Evolutionary conservation across 2,113 vertebrate species (phyloP), one percentile per base, ranked within the genome.

Genomic region (Trematocara marginatum): DNA sequence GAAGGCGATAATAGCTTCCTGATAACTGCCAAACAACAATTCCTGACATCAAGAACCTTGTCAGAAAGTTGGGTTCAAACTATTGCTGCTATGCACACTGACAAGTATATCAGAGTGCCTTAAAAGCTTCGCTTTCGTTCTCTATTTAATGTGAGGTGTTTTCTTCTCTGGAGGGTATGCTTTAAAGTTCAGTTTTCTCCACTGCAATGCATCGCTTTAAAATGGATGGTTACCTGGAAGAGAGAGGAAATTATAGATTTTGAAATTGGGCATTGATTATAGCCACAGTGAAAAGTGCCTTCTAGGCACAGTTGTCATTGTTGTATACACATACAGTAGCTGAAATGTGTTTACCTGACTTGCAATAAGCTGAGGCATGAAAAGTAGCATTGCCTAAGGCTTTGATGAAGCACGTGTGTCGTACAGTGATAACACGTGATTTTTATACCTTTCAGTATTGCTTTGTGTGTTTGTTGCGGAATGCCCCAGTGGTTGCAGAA

Each of bases 351-450:
- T 87, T 82, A 57, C 64, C 87, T 40, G 49, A 6, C 61, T 80
- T 42, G 34, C 31, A 82, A 54, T 88, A 80, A 82, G 49, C 81
- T 52, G 69, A 84, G 49, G 66, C 29, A 78, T 53, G 45, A 89
- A 51, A 89, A 82, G 71, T 11, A 86, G 57, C 61, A 42, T 69
- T 56, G 81, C 90, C 84, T 1, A n/a, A 29, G 84, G 86, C 88
- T 83, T 78, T 12, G 16, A 78, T 57, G 80, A 79, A 78, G 59
- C 88, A 85, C 66, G 64, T 83, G 51, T 79, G 56, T 74, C 29
- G 47, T 31, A 40, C 18, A 64, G 23, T 64, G 23, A 51, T n/a
- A 56, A 54, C 29, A 54, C 15, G 80, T 35, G 54, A 81, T 83
- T 85, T 85, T 42, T 26, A 64, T 54, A 31, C 20, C 49, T 40